Evolutionary conservation across 2,888 invertebrate genomes (phyloP).

Genomic region (Hyposoter didymator): DNA sequence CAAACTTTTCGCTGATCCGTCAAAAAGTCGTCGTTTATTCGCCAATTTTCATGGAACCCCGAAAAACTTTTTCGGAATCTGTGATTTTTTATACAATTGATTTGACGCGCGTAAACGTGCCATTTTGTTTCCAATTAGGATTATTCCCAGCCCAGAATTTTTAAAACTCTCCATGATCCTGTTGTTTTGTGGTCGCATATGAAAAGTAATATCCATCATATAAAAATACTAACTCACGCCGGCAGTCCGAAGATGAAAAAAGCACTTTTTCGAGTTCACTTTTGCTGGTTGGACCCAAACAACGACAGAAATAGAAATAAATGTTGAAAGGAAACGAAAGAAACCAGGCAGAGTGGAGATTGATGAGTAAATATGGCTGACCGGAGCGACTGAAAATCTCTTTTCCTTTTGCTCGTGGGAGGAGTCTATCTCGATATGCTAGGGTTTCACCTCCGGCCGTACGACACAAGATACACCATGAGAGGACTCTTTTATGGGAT

Average conservation of each 20-base stretch:
- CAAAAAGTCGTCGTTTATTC: not conserved
- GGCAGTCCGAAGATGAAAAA: not conserved
- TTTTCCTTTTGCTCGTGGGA: conserved; percentile 60
- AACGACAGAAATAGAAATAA: not conserved
- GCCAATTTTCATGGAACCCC: not conserved
- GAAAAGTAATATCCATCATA: not conserved
- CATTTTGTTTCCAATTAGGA: not conserved
- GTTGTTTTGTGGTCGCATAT: not conserved
- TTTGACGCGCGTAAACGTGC: not conserved
- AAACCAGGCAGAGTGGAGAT: conserved; percentile 40
- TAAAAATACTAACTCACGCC: not conserved
- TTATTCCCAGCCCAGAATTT: not conserved
- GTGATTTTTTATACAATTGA: not conserved
- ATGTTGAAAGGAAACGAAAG: conserved; percentile 24
- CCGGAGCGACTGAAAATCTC: conserved; percentile 33
- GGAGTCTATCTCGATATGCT: conserved; percentile 46
- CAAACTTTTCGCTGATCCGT: conserved; percentile 1
- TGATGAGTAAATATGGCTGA: conserved; percentile 47
- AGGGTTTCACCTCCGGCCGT: conserved; percentile 55
- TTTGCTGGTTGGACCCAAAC: conserved; percentile 64
- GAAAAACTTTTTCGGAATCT: not conserved
- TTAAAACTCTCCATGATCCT: not conserved
- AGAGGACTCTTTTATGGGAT: conserved; percentile 58
- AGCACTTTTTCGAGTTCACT: conserved; percentile 67
- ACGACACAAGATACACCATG: conserved; percentile 39